Conservation (phyloP, 2,113 vertebrate genomes). For the Myrmophylax atrothorax region DNA sequence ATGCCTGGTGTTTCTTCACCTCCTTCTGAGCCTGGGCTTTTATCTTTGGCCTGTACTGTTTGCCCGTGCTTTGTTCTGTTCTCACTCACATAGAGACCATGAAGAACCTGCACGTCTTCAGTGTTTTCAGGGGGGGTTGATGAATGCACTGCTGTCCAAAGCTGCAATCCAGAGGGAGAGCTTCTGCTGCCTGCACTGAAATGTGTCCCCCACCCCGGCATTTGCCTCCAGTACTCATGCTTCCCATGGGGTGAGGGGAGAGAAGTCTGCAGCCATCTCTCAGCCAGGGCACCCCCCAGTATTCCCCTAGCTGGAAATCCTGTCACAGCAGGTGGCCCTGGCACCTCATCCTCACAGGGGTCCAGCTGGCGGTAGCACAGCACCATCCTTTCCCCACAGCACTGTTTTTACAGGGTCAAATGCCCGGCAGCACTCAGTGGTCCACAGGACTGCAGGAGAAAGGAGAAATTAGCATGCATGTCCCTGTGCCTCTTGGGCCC, state of each 20-base stretch:
- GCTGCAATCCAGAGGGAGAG: background rate
- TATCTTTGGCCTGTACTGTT: background rate
- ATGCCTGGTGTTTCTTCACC: background rate
- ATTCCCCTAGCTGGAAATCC: background rate
- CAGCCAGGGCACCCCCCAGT: background rate
- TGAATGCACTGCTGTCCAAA: background rate
- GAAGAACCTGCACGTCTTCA: background rate
- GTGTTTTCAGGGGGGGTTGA: background rate
- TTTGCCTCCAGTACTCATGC: background rate
- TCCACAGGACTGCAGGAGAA: background rate
- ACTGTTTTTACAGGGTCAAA: background rate
- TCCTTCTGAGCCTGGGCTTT: background rate
- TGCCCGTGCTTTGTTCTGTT: background rate
- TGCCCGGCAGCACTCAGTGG: background rate
- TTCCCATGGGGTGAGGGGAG: accelerated
- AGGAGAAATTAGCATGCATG: background rate
- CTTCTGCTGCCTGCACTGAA: background rate
- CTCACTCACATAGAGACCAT: background rate
- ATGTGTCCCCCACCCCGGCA: accelerated
- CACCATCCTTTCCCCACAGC: background rate
- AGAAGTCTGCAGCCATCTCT: background rate
- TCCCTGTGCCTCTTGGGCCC: background rate
- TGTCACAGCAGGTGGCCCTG: background rate
- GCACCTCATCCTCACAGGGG: accelerated
- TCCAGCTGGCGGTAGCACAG: background rate